Evolutionary conservation across 2,888 invertebrate genomes (phyloP), one percentile per base, ranked within the genome.

Genomic region (Cryptocephalus primarius): DNA sequence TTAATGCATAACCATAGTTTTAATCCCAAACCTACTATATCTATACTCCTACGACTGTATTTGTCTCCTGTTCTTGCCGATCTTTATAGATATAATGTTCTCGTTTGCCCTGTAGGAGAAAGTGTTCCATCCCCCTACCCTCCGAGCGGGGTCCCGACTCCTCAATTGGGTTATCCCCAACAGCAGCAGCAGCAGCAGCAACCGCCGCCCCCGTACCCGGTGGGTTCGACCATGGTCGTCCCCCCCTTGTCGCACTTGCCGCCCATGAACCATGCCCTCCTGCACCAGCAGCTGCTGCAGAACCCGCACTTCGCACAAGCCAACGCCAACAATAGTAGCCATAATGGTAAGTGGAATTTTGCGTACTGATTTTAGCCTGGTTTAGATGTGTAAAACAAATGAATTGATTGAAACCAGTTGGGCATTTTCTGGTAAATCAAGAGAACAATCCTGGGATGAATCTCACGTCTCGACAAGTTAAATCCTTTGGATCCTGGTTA

Each of bases 281-380:
- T 71, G 48, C 72, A 73, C 52, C 78, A 79, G 51, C 79, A 78
- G 55, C 76, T 80, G 55, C 76, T 78, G 59, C 78, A 78, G 62
- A 69, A 70, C 55, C 67, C 68, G 31, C 73, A 75, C 51, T 71
- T 71, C 53, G 64, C 65, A 45, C 67, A 66, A 50, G 66, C 64
- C 56, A 54, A 50, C 43, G 59, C 60, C 54, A 77, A 77, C 65
- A 76, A 75, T 42, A 76, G 75, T 40, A 60, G 48, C 61, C 41
- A 52, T 47, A 55, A 52, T 55, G 73, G 79, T 79, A 60, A 72
- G 77, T 75, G 8, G 40, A 22, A 31, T 33, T 34, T 31, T 42
- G 31, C 3, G 4, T 4, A 4, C 3, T 2, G 36, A 11, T 36
- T 22, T 22, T 22, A 22, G 6, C 22, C n/a, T n/a, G n/a, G 22